These are phyloP conservation scores for Manis javanica DNA, from an alignment of 2,797 vertebrate genomes.

Conservation along the genomic window DNA sequence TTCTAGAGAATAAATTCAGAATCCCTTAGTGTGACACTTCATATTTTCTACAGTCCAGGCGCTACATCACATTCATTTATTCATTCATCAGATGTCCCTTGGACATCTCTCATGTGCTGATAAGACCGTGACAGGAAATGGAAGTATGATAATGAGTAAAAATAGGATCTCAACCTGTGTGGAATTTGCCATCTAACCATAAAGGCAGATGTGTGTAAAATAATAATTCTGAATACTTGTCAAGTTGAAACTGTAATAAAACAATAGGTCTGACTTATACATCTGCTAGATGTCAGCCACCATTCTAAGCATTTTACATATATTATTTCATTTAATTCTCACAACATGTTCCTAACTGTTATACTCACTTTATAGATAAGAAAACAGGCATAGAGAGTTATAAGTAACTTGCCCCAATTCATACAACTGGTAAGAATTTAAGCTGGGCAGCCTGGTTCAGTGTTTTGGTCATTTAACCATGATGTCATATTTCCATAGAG, in stretches of 20 bases:
- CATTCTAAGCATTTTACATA: not conserved
- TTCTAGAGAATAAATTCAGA: not conserved
- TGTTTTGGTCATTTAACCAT: not conserved
- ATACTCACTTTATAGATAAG: not conserved
- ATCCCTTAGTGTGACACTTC: not conserved
- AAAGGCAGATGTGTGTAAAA: constrained; percentile 38
- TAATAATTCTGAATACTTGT: not conserved
- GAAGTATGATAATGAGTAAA: not conserved
- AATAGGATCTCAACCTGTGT: not conserved
- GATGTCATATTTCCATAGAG: not conserved
- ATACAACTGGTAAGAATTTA: not conserved
- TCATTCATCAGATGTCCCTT: not conserved
- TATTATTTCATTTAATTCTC: not conserved
- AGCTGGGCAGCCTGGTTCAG: not conserved
- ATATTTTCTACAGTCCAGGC: not conserved
- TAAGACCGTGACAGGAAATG: not conserved
- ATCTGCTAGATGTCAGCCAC: not conserved
- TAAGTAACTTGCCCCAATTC: not conserved
- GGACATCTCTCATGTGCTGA: not conserved
- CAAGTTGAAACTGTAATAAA: not conserved
- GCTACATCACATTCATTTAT: not conserved
- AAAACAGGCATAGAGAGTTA: not conserved
- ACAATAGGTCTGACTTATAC: not conserved
- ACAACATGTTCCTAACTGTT: not conserved
- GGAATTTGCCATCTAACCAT: not conserved